Conservation (phyloP, 2,797 vertebrate genomes). For the Todus mexicanus region DNA sequence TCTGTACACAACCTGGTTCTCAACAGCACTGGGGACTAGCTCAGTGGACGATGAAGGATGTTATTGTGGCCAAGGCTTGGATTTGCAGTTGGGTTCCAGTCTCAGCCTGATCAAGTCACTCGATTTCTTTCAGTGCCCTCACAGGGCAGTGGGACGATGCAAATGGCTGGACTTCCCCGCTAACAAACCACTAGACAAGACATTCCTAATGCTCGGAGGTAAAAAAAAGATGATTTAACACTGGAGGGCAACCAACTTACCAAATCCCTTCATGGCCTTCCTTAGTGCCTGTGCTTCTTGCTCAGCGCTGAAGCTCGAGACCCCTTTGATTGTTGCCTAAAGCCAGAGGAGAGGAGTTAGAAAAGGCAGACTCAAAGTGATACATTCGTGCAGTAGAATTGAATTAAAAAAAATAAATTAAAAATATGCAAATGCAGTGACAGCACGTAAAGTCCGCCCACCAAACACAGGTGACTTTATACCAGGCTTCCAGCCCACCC, state of each 20-base stretch:
- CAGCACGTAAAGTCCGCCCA: neutral
- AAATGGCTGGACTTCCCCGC: neutral
- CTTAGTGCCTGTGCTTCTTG: constrained; percentile 83
- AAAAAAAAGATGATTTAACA: neutral
- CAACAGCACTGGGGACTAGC: neutral
- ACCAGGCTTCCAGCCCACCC: neutral
- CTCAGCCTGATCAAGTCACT: neutral
- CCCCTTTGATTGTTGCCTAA: constrained; percentile 81
- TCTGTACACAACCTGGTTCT: neutral
- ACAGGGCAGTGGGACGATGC: neutral
- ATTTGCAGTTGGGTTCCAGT: neutral
- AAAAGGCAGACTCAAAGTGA: neutral
- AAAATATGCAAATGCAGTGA: neutral
- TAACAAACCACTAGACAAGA: neutral
- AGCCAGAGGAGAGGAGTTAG: neutral
- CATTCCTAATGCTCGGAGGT: neutral
- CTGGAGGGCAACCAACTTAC: constrained; percentile 74
- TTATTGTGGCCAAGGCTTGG: neutral
- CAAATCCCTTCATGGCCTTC: constrained; percentile 92
- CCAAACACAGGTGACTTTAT: neutral
- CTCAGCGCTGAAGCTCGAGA: constrained; percentile 80
- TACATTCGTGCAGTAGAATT: accelerated
- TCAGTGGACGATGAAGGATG: neutral
- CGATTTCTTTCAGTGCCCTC: neutral
- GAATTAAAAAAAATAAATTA: neutral